Percentiles rank a stretch among this genome's conserved stretches.
These are phyloP conservation scores for Lepidurus packardi DNA, from an alignment of 1,140 invertebrate genomes.

Conservation along the genomic window DNA sequence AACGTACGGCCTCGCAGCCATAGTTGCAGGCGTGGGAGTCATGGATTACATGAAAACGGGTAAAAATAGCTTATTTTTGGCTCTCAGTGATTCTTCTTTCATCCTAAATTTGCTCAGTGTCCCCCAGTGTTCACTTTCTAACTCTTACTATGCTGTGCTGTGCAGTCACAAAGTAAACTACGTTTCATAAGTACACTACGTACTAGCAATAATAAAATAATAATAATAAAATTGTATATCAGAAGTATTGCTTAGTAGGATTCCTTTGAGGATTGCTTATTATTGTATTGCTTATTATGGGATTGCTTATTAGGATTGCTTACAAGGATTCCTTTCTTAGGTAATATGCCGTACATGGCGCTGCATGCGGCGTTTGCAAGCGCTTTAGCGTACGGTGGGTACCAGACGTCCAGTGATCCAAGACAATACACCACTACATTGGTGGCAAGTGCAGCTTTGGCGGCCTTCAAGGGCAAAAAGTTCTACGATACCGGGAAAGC, in stretches of 20 bases:
- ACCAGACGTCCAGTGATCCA: not conserved
- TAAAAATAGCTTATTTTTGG: not conserved
- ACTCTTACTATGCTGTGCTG: no score
- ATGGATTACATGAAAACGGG: slow-evolving; percentile 19
- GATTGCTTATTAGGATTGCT: no score
- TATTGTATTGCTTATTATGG: no score
- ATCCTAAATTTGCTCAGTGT: no score
- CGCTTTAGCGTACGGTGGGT: not conserved
- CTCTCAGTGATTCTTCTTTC: no score
- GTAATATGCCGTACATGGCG: slow-evolving; percentile 6
- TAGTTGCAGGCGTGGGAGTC: not conserved
- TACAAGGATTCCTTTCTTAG: not conserved
- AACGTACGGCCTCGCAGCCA: not conserved
- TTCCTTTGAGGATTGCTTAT: no score
- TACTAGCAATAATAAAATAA: no score
- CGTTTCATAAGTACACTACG: no score
- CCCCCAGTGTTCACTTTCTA: no score
- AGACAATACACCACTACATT: not conserved
- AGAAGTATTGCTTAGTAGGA: no score
- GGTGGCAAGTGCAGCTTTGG: not conserved
- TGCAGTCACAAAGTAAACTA: no score
- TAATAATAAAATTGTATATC: no score
- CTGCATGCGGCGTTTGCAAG: not conserved
- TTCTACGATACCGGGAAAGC: slow-evolving; percentile 9
- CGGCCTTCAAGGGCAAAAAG: not conserved